Evolutionary conservation across 2,113 vertebrate genomes (phyloP), one percentile per base, ranked within the genome.

Genomic region (Pseudorhombus dupliciocellatus): DNA sequence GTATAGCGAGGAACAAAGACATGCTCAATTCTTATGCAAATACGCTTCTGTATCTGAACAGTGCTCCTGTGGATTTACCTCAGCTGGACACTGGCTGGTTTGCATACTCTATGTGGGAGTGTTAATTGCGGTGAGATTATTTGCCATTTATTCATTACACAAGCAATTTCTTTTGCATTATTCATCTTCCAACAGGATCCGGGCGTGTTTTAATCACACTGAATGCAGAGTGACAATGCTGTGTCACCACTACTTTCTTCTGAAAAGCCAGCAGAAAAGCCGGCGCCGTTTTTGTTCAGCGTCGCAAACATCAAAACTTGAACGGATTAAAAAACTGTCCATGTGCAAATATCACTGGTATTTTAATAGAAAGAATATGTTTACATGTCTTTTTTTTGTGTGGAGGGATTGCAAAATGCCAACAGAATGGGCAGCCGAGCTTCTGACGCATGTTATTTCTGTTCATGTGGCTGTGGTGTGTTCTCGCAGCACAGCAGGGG

Each of bases 101-200:
- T 85, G 79, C 87, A 83, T 86, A 84, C 54, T 75, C 74, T 75
- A 83, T 85, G 42, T 46, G 42, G 42, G 42, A 46, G 42, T 86
- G 81, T 89, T 88, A 90, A 89, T 87, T 90, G 86, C 87, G 48
- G 56, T 70, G 80, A 86, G 85, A 90, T 90, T 88, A 89, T 90
- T 90, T 89, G 79, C 78, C 87, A 88, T 88, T 91, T 90, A 85
- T 87, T 89, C 85, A 90, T 86, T 85, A 87, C 87, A 77, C 83
- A 87, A 88, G 85, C 83, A 88, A 73, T 80, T 89, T 87, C 68
- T 76, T 71, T 68, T 82, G 82, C 75, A 87, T 88, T 91, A 90
- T 91, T 90, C 83, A 87, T 84, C 78, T 63, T 87, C 81, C 66
- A 81, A 87, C 80, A 79, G 80, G 73, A 88, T 84, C 73, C 80